Evolutionary conservation across 2,113 vertebrate genomes (phyloP).

Genomic region (Strigops habroptila): DNA sequence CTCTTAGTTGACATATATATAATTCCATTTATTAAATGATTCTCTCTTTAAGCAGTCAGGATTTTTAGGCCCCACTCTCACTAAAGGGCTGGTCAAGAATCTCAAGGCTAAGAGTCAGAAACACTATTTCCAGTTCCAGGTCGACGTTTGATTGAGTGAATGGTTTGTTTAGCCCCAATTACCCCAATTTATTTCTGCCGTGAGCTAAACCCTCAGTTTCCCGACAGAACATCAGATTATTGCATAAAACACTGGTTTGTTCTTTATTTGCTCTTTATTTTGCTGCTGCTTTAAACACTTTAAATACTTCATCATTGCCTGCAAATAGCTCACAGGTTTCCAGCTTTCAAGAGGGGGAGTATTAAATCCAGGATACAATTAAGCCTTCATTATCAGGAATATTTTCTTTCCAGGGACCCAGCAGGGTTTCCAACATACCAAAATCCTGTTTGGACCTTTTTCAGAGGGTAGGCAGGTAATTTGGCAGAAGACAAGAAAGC

Average conservation of each 20-base stretch:
- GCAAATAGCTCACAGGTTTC: background rate
- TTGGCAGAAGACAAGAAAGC: constrained; percentile 1
- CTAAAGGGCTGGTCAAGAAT: background rate
- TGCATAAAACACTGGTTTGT: background rate
- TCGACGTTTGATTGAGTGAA: background rate
- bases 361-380: constrained; percentile 23
- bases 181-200: background rate
- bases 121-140: background rate
- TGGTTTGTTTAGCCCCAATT: background rate
- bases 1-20: background rate
- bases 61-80: background rate
- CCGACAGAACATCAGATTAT: background rate
- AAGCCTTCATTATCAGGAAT: constrained; percentile 21
- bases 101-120: background rate
- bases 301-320: background rate
- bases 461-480: background rate
- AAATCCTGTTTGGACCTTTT: background rate
- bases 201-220: background rate
- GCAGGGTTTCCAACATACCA: background rate
- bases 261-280: background rate
- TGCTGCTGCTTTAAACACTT: background rate
- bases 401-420: constrained; percentile 12
- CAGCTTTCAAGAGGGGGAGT: background rate
- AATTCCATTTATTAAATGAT: background rate
- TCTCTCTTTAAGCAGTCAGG: background rate